Conservation (phyloP, 2,888 invertebrate species). For the Noctua fimbriata region DNA sequence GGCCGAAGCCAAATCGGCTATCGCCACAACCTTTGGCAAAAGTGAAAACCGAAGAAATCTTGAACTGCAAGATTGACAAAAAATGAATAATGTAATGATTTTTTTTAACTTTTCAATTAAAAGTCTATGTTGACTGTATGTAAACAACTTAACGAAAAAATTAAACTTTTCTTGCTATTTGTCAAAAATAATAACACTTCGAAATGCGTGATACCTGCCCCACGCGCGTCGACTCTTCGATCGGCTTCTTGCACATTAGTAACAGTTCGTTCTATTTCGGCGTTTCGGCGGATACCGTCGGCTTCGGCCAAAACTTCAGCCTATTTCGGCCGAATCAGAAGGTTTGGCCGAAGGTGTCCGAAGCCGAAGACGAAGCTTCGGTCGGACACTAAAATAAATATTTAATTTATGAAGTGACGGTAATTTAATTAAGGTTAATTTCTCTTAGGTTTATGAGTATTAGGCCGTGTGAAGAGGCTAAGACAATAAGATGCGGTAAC, state of each 20-base stretch:
- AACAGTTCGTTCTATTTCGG: not conserved
- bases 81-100: not conserved
- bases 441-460: not conserved
- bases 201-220: not conserved
- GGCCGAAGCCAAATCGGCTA: not conserved
- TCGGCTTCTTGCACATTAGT: not conserved
- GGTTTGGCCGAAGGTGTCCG: not conserved
- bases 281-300: no score
- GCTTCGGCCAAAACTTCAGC: not conserved
- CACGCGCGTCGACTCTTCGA: not conserved
- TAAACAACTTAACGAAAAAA: not conserved
- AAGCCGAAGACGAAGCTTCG: not conserved
- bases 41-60: not conserved
- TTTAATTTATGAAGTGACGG: not conserved
- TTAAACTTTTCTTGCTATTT: not conserved
- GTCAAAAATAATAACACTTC: not conserved
- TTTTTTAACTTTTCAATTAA: not conserved
- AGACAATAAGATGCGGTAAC: slow-evolving; percentile 24
- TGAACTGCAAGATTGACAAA: not conserved
- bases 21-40: not conserved
- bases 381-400: not conserved
- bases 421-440: not conserved
- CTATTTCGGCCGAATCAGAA: not conserved
- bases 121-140: not conserved
- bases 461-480: not conserved